These are phyloP conservation scores for Geotrypetes seraphini DNA, from an alignment of 2,797 vertebrate species.

Conservation along the genomic window DNA sequence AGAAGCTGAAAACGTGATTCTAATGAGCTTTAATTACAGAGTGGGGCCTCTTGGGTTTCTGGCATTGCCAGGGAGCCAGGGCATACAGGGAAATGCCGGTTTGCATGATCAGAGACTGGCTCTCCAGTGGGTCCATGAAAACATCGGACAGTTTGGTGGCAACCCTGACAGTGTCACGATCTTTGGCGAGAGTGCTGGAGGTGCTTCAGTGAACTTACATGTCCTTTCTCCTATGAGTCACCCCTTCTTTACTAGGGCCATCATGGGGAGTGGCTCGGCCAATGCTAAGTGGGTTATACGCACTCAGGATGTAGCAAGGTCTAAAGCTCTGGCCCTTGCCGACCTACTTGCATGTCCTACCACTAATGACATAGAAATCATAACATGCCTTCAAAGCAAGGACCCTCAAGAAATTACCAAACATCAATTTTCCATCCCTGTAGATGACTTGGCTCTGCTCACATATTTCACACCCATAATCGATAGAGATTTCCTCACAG, in stretches of 20 bases:
- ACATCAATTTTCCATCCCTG: slow-evolving; percentile 14
- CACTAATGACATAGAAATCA: slow-evolving; percentile 15
- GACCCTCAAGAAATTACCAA: slow-evolving; percentile 16
- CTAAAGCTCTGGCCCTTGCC: slow-evolving; percentile 37
- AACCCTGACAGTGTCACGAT: slow-evolving; percentile 52
- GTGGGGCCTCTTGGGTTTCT: slow-evolving; percentile 56
- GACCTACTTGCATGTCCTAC: slow-evolving; percentile 35
- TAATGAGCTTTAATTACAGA: slow-evolving; percentile 69
- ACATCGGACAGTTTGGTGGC: slow-evolving; percentile 58
- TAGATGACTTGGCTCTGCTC: not conserved
- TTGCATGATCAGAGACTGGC: slow-evolving; percentile 61
- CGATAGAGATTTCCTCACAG: slow-evolving; percentile 48
- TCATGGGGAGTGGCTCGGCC: slow-evolving; percentile 53
- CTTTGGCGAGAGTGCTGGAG: slow-evolving; percentile 62
- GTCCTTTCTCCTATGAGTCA: slow-evolving; percentile 54
- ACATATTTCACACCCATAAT: slow-evolving; percentile 35
- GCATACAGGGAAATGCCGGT: slow-evolving; percentile 47
- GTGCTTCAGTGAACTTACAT: slow-evolving; percentile 50
- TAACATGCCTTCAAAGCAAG: slow-evolving; percentile 40
- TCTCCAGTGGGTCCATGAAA: slow-evolving; percentile 51
- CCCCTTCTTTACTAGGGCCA: slow-evolving; percentile 42
- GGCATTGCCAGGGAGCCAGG: slow-evolving; percentile 38
- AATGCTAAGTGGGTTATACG: slow-evolving; percentile 45
- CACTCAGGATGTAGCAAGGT: slow-evolving; percentile 21
- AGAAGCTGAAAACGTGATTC: slow-evolving; percentile 49